These are phyloP conservation scores for Nymphalis urticae DNA, from an alignment of 2,888 invertebrate genomes.

Conservation along the genomic window DNA sequence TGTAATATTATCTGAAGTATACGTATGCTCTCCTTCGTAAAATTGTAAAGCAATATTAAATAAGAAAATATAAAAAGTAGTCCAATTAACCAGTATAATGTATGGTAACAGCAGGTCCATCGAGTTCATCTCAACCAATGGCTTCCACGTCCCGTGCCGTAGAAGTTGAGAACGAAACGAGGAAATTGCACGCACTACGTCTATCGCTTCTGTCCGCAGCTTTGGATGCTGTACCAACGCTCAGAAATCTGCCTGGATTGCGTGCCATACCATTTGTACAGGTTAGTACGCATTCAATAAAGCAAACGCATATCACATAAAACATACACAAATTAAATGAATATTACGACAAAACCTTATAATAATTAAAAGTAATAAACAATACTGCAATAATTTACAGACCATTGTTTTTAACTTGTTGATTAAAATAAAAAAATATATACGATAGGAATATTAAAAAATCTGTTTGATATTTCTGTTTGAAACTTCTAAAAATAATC, in stretches of 20 bases:
- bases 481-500: too few species aligned
- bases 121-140: conserved; percentile 59
- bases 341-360: too few species aligned
- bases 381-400: not conserved
- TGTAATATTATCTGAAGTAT: not conserved
- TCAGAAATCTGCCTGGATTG: conserved; percentile 90
- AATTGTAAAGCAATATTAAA: too few species aligned
- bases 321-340: not conserved
- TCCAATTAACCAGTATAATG: conserved; percentile 4
- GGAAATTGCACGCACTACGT: conserved; percentile 85
- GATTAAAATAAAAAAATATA: not conserved
- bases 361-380: not conserved
- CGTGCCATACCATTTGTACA: conserved; percentile 95
- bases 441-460: not conserved
- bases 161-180: conserved; percentile 73
- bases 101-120: conserved; percentile 58
- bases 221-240: conserved; percentile 88
- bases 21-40: too few species aligned
- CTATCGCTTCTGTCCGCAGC: conserved; percentile 88
- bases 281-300: conserved; percentile 65
- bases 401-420: not conserved
- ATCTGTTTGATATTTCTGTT: too few species aligned
- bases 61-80: not conserved
- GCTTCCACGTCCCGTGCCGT: conserved; percentile 61
- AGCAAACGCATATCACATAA: not conserved